Evolutionary conservation across 2,113 vertebrate species (phyloP), one percentile per base, ranked within the genome.

Genomic region (Nerophis ophidion): DNA sequence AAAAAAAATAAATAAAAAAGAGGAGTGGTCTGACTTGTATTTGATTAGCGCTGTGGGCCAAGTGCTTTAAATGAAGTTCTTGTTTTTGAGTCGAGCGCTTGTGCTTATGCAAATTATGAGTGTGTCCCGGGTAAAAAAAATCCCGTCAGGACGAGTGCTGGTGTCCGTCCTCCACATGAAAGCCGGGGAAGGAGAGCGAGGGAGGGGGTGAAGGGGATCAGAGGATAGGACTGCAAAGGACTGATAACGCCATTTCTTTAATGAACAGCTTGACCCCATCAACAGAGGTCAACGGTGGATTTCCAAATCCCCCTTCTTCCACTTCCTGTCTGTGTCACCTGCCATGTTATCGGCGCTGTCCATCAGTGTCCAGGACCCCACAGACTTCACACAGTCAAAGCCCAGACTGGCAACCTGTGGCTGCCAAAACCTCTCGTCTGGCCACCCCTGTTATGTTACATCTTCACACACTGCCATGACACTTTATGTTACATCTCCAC

Each of bases 201-300:
- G 10, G 8, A 5, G 38, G 10, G 38, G 82, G 82, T 88, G 73
- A 84, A 82, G 71, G 26, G 84, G 81, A 88, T 86, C 81, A 85
- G 76, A 77, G 80, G 80, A 80, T 65, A 54, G 75, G 80, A 81
- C 82, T 83, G 81, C 70, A 70, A 70, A 73, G 65, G 75, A 45
- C 83, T 76, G 86, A 85, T 87, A 86, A 86, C 84, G 82, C 60
- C 44, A 65, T 72, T 81, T 84, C 74, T 85, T 86, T 89, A 88
- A 88, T 84, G 84, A 87, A 82, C 79, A 81, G 66, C 76, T 81
- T 84, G 83, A 88, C 82, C 86, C 81, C 82, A 85, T 87, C 81
- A 81, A 79, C 74, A 67, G 67, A 82, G 86, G 83, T 85, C 83
- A 80, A 83, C 76, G 75, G 72, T 63, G 53, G 73, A 77, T 79